Conservation (phyloP, 2,797 vertebrate species). For the Dendrocincla tyrannina region DNA sequence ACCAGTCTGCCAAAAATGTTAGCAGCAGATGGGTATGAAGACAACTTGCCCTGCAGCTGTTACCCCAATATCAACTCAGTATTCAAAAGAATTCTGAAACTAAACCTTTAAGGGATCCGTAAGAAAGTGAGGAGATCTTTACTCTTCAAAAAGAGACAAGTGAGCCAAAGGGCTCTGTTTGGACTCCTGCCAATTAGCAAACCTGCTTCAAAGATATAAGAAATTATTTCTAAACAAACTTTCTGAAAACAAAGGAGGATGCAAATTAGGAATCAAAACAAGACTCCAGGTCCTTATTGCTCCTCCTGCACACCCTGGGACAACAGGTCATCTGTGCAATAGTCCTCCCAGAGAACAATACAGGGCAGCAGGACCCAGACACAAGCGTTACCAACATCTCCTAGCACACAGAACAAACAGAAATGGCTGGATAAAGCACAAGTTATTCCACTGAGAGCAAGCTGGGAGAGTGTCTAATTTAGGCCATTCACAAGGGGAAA, state of each 20-base stretch:
- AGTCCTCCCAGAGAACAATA: not conserved
- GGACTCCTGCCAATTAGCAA: not conserved
- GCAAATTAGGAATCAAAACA: not conserved
- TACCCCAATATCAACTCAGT: not conserved
- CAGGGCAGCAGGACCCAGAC: not conserved
- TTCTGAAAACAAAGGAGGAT: not conserved
- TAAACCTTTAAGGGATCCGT: not conserved
- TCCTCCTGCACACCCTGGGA: not conserved
- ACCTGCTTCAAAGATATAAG: not conserved
- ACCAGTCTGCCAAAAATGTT: not conserved
- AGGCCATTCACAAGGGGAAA: not conserved
- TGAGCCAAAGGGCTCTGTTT: not conserved
- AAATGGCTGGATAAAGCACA: not conserved
- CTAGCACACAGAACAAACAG: rapidly evolving
- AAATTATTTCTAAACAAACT: not conserved
- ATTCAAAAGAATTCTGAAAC: not conserved
- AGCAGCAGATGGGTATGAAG: not conserved
- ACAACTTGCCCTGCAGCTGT: not conserved
- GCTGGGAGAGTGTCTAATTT: not conserved
- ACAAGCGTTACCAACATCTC: not conserved
- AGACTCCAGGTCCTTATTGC: not conserved
- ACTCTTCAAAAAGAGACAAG: not conserved
- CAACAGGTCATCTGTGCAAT: not conserved
- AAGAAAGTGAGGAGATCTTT: not conserved
- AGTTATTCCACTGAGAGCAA: not conserved